phyloP scores from a whole-genome alignment of 2,797 vertebrate genomes.

The Parauchenoglanis ngamensis region DNA sequence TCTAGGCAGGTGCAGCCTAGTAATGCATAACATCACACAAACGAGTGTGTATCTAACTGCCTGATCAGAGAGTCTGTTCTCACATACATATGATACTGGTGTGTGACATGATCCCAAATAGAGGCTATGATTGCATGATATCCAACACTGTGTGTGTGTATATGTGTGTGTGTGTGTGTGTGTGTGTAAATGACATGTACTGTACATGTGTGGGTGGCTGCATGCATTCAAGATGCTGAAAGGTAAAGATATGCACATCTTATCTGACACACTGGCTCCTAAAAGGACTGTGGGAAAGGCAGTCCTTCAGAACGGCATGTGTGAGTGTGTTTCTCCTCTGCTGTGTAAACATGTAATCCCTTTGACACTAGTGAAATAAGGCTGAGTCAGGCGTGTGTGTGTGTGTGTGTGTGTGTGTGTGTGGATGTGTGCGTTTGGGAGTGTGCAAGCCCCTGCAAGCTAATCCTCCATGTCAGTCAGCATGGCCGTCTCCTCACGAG shows the following conservation, averaged over 20 bases:
- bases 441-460: slow-evolving; percentile 60
- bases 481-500: slow-evolving; percentile 63
- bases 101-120: slow-evolving; percentile 6
- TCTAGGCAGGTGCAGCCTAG: neutral
- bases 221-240: neutral
- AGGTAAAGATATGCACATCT: slow-evolving; percentile 28
- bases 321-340: slow-evolving; percentile 49
- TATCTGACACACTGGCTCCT: slow-evolving; percentile 14
- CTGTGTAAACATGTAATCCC: slow-evolving; percentile 58
- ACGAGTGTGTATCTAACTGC: slow-evolving; percentile 36
- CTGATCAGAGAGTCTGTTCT: slow-evolving; percentile 10
- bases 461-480: slow-evolving; percentile 65
- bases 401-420: slow-evolving; percentile 35
- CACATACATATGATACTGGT: slow-evolving; percentile 16
- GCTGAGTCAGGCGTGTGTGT: slow-evolving; percentile 49
- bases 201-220: slow-evolving; percentile 14
- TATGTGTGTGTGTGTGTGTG: slow-evolving; percentile 23
- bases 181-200: slow-evolving; percentile 6
- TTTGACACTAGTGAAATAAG: slow-evolving; percentile 43
- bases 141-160: slow-evolving; percentile 1
- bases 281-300: slow-evolving; percentile 67
- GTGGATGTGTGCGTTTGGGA: slow-evolving; percentile 13
- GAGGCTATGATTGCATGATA: slow-evolving; percentile 1
- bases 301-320: slow-evolving; percentile 69
- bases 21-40: slow-evolving; percentile 12